A percentile compares a stretch with the other conserved stretches of the same genome.
phyloP scores from a whole-genome alignment of 2,113 vertebrate genomes.

The Chaetura pelagica region DNA sequence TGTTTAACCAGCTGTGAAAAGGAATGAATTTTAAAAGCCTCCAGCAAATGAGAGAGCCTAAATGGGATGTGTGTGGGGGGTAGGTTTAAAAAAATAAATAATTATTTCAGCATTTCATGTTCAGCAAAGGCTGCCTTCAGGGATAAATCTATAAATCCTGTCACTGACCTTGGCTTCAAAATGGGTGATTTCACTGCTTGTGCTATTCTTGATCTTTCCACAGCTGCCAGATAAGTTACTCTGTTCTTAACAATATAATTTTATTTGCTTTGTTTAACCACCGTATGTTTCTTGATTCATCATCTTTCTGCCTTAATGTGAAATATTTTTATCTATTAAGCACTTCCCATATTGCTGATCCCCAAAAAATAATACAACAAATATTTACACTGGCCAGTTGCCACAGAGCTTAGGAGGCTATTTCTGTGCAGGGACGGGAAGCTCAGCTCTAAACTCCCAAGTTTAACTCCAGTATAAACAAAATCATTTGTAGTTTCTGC shows the following conservation, averaged over 20 bases:
- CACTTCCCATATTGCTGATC: not conserved
- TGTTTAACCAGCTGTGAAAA: slow-evolving; percentile 71
- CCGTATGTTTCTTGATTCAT: not conserved
- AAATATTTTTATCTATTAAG: not conserved
- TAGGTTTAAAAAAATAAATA: slow-evolving; percentile 16
- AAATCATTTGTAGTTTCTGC: not conserved
- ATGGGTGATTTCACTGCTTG: slow-evolving; percentile 1
- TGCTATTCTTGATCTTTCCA: not conserved
- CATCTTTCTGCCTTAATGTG: not conserved
- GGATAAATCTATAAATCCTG: slow-evolving; percentile 80
- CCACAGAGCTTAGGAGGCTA: not conserved
- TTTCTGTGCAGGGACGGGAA: not conserved
- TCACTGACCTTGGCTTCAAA: slow-evolving; percentile 76
- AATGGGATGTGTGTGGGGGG: not conserved
- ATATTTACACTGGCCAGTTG: not conserved
- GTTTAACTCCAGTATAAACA: not conserved
- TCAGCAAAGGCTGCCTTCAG: slow-evolving; percentile 75
- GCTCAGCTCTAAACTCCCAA: not conserved
- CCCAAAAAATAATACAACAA: not conserved
- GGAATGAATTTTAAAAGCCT: slow-evolving; percentile 67
- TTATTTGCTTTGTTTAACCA: slow-evolving; percentile 5
- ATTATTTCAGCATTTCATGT: slow-evolving; percentile 58
- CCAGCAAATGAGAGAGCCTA: slow-evolving; percentile 59
- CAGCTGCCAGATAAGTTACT: slow-evolving; percentile 18
- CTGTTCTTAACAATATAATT: not conserved